These are phyloP conservation scores for Panzeria rudis DNA, from an alignment of 2,888 invertebrate species.

Conservation along the genomic window DNA sequence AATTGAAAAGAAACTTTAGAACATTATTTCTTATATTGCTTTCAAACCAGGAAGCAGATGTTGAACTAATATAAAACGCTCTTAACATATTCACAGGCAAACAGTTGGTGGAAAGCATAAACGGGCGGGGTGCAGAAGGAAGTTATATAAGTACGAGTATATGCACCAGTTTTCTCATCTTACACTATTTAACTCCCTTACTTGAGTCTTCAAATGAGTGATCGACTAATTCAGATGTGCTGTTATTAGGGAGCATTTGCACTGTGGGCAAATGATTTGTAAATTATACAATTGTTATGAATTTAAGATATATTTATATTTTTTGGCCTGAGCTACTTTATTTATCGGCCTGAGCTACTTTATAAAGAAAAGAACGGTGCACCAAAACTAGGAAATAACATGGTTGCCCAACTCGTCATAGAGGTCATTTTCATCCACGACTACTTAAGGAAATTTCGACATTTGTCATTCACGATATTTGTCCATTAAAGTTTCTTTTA, in stretches of 20 bases:
- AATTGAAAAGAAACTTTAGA: slow-evolving; percentile 40
- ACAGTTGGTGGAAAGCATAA: slow-evolving; percentile 1
- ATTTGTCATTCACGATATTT: too few relatives aligned
- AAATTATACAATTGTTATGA: not conserved
- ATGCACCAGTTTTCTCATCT: slow-evolving; percentile 5
- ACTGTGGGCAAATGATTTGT: not conserved
- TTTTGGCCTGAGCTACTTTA: too few relatives aligned
- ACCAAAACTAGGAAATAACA: too few relatives aligned
- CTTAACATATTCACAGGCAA: slow-evolving; percentile 43
- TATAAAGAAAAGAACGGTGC: too few relatives aligned
- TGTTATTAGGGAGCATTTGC: slow-evolving; percentile 23
- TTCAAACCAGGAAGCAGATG: slow-evolving; percentile 72
- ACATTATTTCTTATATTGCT: slow-evolving; percentile 16
- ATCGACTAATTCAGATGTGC: slow-evolving; percentile 42
- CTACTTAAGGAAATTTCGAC: too few relatives aligned
- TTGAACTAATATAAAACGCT: slow-evolving; percentile 67
- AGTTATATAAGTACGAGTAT: slow-evolving; percentile 4
- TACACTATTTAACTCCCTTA: slow-evolving; percentile 17
- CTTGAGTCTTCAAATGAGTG: slow-evolving; percentile 33
- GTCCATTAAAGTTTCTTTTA: too few relatives aligned
- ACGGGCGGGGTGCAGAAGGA: not conserved
- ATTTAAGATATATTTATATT: too few relatives aligned
- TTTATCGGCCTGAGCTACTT: too few relatives aligned
- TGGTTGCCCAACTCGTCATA: too few relatives aligned
- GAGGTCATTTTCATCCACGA: too few relatives aligned